Evolutionary conservation across 2,888 invertebrate species (phyloP).

Genomic region (Altica lythri): DNA sequence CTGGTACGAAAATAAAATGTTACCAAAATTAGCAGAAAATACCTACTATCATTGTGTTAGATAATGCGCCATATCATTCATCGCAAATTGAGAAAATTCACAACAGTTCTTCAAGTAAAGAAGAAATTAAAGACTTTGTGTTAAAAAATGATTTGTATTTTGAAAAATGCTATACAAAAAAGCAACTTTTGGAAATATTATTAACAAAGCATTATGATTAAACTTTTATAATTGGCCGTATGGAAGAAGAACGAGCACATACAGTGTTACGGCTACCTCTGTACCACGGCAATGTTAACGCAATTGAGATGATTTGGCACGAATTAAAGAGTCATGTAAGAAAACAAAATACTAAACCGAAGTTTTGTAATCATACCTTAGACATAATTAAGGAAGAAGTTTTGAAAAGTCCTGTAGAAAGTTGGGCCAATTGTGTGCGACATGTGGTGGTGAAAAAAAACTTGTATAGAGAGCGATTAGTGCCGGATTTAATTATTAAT

Average conservation of each 20-base stretch:
- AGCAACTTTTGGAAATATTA: not conserved
- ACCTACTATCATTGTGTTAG: not conserved
- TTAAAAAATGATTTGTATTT: not conserved
- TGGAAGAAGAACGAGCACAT: not conserved
- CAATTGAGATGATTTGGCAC: not conserved
- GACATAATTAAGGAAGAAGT: not conserved
- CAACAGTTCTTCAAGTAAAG: not conserved
- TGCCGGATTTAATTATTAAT: no score
- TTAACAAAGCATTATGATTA: not conserved
- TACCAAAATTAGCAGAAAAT: not conserved
- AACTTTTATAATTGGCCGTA: not conserved
- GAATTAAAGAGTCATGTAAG: not conserved
- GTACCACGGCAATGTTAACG: not conserved
- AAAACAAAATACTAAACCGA: not conserved
- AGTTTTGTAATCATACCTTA: not conserved
- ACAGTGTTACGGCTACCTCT: not conserved
- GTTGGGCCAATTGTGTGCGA: no score
- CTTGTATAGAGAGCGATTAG: no score
- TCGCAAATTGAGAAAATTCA: not conserved
- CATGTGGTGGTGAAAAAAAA: no score
- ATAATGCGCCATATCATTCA: not conserved
- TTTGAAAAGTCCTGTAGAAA: no score
- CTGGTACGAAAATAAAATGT: not conserved
- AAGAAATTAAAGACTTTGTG: not conserved
- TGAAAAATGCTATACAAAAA: not conserved